These are phyloP conservation scores for Ceratotherium simum DNA, from an alignment of 2,113 vertebrate genomes.

Conservation along the genomic window DNA sequence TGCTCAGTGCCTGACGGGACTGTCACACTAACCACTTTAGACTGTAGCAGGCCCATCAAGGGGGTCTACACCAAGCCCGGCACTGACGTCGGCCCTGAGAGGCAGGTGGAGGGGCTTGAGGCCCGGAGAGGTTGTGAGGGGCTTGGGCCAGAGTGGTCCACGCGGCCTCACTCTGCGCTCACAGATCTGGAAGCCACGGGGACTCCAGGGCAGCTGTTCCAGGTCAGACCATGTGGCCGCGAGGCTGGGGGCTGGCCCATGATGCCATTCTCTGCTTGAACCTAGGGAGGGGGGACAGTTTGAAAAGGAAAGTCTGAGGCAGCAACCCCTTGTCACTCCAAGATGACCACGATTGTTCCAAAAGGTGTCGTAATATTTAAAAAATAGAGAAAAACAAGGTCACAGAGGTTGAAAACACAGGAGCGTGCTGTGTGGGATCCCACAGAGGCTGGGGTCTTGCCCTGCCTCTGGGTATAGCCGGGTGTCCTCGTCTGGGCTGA, in stretches of 20 bases:
- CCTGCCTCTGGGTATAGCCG: neutral
- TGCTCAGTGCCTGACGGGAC: accelerated
- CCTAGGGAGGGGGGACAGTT: neutral
- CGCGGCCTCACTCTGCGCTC: neutral
- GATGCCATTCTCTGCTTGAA: neutral
- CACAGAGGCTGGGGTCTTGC: accelerated
- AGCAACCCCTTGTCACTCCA: neutral
- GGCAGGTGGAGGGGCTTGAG: neutral
- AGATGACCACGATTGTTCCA: too few species aligned
- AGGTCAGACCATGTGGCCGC: accelerated
- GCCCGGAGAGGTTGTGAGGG: neutral
- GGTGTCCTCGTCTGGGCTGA: accelerated
- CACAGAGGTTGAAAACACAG: accelerated
- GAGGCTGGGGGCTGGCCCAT: accelerated
- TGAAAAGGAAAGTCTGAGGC: neutral
- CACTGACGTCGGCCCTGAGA: accelerated
- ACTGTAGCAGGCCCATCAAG: accelerated
- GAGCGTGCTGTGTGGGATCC: neutral
- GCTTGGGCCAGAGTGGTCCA: accelerated
- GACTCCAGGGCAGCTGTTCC: neutral
- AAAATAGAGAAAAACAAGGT: neutral
- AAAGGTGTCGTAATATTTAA: neutral
- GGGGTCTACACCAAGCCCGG: accelerated
- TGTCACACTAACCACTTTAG: accelerated
- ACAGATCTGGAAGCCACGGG: neutral